Base-by-base conservation (phyloP, 2,113 vertebrate species). In the Plotosus lineatus region DNA sequence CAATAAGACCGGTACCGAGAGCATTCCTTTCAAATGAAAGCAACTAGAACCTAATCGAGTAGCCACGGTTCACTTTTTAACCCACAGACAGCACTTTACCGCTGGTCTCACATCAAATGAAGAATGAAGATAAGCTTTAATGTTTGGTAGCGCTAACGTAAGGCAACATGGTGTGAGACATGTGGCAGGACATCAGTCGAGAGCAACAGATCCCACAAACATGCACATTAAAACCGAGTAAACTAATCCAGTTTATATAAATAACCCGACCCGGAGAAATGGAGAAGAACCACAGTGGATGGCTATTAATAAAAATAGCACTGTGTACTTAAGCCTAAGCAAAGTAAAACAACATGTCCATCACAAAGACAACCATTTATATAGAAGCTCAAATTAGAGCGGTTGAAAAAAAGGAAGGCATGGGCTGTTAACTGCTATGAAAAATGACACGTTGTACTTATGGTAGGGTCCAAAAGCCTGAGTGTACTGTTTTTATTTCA, bases 21-120 rank as follows among this genome's bases (percentile, higher is more conserved):
- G 84, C 89, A 90, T 92, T 92, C 93, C 88, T 88, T 90, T 90
- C 79, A 88, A 89, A 89, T 90, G 89, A 93, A 92, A 92, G 76
- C 86, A 87, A 90, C 77, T 69, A 76, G 85, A 89, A 85, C 71
- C 36, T 36, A 48, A 90, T 87, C 86, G 89, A 91, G 90, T 90
- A 90, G 85, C n/a, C 21, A 38, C 55, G 83, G 44, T 81, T 89
- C 84, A 87, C 86, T 87, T 86, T 87, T 92, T 89, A 90, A 87
- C 88, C 85, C 85, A 86, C 82, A 84, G 68, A 68, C 72, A 63
- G 81, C 66, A 31, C 28, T 75, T 42, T 55, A 53, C 7, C 19
- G 14, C 73, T 46, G n/a, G 7, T 48, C 69, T 12, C 33, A 60
- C 55, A 53, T 65, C 79, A 75, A 48, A 71, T 46, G 1, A 15